phyloP scores from a whole-genome alignment of 2,888 invertebrate species.

The Mayetiola destructor region DNA sequence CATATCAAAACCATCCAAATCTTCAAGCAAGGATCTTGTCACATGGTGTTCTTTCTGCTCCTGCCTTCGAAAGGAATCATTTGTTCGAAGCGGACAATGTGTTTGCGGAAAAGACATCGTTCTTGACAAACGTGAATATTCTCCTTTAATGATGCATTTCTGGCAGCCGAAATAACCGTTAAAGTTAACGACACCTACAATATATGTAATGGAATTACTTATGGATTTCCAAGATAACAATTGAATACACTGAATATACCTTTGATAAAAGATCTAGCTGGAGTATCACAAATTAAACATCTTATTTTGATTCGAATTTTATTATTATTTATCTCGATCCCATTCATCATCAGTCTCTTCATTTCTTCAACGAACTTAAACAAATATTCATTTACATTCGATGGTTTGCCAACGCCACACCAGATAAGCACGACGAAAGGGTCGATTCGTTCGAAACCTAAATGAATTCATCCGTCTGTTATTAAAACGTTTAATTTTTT shows the following conservation, averaged over 20 bases:
- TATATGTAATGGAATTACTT: background rate
- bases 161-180: slow-evolving; percentile 15
- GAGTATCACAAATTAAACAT: slow-evolving; percentile 14
- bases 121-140: background rate
- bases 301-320: background rate
- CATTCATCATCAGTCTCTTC: background rate
- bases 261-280: slow-evolving; percentile 13
- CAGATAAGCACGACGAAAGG: slow-evolving; percentile 13
- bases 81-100: background rate
- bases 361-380: slow-evolving; percentile 4
- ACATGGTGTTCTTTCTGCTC: background rate
- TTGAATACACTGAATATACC: background rate
- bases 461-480: too few relatives aligned
- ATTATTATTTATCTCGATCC: background rate
- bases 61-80: background rate
- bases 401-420: slow-evolving; percentile 14
- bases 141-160: slow-evolving; percentile 14
- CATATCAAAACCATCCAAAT: background rate
- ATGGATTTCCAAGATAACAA: background rate
- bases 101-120: background rate
- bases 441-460: too few relatives aligned
- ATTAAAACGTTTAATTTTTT: too few relatives aligned
- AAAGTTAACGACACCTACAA: background rate
- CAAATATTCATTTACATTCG: background rate
- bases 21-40: background rate